A percentile compares a stretch with the other conserved stretches of the same genome.
These are phyloP conservation scores for Synanthedon formicaeformis DNA, from an alignment of 2,888 invertebrate genomes.

Conservation along the genomic window DNA sequence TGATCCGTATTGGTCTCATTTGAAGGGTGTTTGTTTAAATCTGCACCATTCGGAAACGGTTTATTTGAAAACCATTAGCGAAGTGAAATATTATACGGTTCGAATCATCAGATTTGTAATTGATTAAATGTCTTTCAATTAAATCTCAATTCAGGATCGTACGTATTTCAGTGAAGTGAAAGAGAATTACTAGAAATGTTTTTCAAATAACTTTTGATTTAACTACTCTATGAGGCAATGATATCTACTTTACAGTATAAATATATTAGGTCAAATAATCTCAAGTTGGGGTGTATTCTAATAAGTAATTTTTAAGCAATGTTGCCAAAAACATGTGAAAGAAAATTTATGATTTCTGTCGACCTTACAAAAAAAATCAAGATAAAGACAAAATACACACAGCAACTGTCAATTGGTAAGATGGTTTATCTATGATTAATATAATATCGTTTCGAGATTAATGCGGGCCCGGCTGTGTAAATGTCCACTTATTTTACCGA, in stretches of 20 bases:
- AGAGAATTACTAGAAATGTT: not conserved
- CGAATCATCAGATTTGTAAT: constrained; percentile 35
- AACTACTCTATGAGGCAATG: no score
- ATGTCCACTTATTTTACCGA: not conserved
- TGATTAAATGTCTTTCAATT: constrained; percentile 47
- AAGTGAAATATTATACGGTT: constrained; percentile 34
- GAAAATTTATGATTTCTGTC: no score
- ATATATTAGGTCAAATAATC: no score
- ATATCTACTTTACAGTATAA: no score
- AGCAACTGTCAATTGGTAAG: no score
- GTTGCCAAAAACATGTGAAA: no score
- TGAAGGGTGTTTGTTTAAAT: constrained; percentile 30
- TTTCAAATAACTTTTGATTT: no score
- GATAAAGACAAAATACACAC: no score
- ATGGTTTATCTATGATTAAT: no score
- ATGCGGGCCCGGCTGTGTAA: not conserved
- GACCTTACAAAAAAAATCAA: no score
- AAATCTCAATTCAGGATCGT: constrained; percentile 27
- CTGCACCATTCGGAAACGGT: constrained; percentile 43
- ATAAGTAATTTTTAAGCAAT: no score
- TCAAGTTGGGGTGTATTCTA: no score
- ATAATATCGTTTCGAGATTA: not conserved
- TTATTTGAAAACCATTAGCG: constrained; percentile 62
- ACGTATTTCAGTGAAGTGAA: constrained; percentile 14
- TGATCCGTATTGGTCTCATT: constrained; percentile 23